phyloP scores from a whole-genome alignment of 1,140 invertebrate species.

The Nixonia krombeini region DNA sequence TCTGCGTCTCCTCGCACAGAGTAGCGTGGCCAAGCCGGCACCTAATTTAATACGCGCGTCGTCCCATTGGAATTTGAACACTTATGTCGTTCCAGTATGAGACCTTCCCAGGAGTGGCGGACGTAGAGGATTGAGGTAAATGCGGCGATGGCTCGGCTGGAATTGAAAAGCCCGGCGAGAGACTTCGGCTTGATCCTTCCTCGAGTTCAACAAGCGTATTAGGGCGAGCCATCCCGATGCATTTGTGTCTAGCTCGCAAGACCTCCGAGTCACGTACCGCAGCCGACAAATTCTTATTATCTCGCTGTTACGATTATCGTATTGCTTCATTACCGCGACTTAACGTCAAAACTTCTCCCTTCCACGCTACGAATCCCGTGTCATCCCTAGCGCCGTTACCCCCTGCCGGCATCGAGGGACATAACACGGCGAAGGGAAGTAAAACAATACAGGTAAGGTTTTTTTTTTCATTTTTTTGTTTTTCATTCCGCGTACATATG shows the following conservation, averaged over 20 bases:
- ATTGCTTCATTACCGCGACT: constrained; percentile 11
- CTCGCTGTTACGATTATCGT: constrained; percentile 1
- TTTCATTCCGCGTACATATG: too few relatives aligned
- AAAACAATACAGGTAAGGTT: too few relatives aligned
- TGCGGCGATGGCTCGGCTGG: too few relatives aligned
- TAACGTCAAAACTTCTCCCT: background rate
- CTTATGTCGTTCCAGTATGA: constrained; percentile 18
- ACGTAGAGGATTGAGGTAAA: constrained; percentile 9
- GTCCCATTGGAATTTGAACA: constrained; percentile 21
- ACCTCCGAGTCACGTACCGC: constrained; percentile 27
- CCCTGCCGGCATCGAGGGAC: too few relatives aligned
- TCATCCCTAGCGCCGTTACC: too few relatives aligned
- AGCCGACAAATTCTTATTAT: constrained; percentile 27
- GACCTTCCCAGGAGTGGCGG: background rate
- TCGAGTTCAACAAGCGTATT: constrained; percentile 36
- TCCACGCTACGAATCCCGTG: too few relatives aligned
- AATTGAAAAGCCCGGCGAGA: constrained; percentile 34
- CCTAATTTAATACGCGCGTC: constrained; percentile 3
- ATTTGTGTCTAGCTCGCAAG: constrained; percentile 34
- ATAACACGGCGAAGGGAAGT: too few relatives aligned
- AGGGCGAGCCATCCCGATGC: constrained; percentile 30
- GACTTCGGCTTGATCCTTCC: constrained; percentile 28
- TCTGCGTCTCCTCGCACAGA: too few relatives aligned
- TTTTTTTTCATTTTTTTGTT: too few relatives aligned
- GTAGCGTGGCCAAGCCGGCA: too few relatives aligned